A percentile compares a stretch with the other conserved stretches of the same genome.
phyloP scores from a whole-genome alignment of 2,113 vertebrate species.

The Hypocryptadius cinnamomeus region DNA sequence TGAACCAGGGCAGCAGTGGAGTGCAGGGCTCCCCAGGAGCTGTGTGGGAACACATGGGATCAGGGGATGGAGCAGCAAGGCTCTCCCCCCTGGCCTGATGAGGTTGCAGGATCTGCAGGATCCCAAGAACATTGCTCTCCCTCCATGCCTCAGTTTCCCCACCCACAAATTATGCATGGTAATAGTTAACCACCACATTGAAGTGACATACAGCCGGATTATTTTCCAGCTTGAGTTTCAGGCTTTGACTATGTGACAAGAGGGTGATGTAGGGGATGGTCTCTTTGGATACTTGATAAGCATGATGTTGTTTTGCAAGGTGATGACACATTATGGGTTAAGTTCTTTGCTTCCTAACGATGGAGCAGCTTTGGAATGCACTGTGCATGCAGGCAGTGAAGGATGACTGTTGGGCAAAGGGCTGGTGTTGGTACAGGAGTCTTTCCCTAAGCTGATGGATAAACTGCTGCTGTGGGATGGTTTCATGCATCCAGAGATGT shows the following conservation, averaged over 20 bases:
- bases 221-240: neutral
- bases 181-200: neutral
- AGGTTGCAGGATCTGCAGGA: neutral
- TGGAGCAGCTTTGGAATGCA: neutral
- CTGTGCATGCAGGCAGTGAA: too few species aligned
- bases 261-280: neutral
- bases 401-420: neutral
- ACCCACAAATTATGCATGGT: fast-evolving
- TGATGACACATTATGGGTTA: neutral
- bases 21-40: neutral
- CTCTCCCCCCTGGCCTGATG: neutral
- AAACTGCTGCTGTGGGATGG: neutral
- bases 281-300: neutral
- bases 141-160: neutral
- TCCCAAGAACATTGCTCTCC: neutral
- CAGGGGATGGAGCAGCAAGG: fast-evolving
- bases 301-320: neutral
- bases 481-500: neutral
- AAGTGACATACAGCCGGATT: neutral
- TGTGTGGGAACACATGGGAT: fast-evolving
- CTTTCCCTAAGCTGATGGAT: neutral
- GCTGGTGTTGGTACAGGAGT: neutral
- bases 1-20: neutral
- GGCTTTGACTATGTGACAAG: neutral
- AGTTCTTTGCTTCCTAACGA: neutral